A percentile compares a stretch with the other conserved stretches of the same genome.
These are phyloP conservation scores for Mythimna vitellina DNA, from an alignment of 2,888 invertebrate species.

Conservation along the genomic window DNA sequence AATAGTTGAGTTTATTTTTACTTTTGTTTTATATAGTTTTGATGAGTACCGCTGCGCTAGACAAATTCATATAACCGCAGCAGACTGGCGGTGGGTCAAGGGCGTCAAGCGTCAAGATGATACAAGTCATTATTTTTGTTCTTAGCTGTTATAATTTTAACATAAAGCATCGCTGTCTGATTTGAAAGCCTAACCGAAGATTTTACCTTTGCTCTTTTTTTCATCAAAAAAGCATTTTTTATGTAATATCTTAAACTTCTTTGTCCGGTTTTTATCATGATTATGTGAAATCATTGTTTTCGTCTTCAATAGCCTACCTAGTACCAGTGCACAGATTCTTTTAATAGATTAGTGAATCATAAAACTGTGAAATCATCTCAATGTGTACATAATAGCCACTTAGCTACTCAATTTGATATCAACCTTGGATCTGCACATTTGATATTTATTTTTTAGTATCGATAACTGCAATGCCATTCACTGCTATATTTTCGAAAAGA, in stretches of 20 bases:
- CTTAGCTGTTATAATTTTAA: constrained; percentile 16
- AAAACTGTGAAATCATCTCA: constrained; percentile 34
- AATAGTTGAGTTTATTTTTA: not conserved
- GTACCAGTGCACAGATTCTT: not conserved
- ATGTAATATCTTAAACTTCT: not conserved
- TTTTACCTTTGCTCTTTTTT: not conserved
- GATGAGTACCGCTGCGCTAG: constrained; percentile 28
- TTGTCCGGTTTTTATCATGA: not conserved
- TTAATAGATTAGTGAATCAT: constrained; percentile 8
- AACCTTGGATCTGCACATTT: constrained; percentile 42
- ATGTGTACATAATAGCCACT: constrained; percentile 34
- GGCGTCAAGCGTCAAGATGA: constrained; percentile 38
- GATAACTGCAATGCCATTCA: constrained; percentile 12
- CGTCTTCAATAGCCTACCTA: not conserved
- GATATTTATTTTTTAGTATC: constrained; percentile 19
- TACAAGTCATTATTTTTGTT: constrained; percentile 43
- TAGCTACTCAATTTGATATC: constrained; percentile 37
- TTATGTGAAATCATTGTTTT: not conserved
- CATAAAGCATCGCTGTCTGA: constrained; percentile 8
- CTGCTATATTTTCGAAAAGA: constrained; percentile 3
- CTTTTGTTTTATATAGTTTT: constrained; percentile 14
- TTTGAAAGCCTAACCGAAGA: constrained; percentile 3
- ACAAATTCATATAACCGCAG: constrained; percentile 41
- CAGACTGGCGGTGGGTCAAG: constrained; percentile 53
- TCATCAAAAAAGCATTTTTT: not conserved